A percentile compares a stretch with the other conserved stretches of the same genome.
These are phyloP conservation scores for Aepyceros melampus DNA, from an alignment of 2,113 vertebrate species.

Conservation along the genomic window DNA sequence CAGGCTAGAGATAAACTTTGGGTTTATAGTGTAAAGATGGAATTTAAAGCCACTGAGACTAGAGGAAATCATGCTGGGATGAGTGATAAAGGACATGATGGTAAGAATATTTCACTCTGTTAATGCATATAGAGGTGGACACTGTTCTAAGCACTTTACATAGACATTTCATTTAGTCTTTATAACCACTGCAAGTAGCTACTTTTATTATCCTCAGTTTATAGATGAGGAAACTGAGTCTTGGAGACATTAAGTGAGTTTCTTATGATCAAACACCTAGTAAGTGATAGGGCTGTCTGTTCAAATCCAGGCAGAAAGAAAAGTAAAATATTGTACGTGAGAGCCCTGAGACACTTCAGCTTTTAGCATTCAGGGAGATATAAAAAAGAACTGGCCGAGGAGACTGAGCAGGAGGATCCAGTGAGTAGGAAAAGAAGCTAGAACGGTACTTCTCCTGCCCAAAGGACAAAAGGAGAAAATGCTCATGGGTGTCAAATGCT, in stretches of 20 bases:
- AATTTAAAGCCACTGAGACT: neutral
- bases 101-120: neutral
- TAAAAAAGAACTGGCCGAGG: neutral
- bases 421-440: neutral
- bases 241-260: neutral
- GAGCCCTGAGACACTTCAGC: neutral
- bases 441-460: neutral
- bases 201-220: neutral
- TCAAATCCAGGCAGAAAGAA: neutral
- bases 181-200: neutral
- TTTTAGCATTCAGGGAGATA: neutral
- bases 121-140: neutral
- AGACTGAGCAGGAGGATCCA: neutral
- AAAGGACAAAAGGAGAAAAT: slow-evolving; percentile 11
- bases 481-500: neutral
- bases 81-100: neutral
- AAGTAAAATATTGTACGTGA: neutral
- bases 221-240: neutral
- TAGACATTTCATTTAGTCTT: neutral
- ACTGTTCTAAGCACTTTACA: neutral
- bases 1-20: neutral
- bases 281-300: neutral
- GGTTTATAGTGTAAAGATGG: neutral
- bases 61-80: neutral
- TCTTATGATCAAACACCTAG: neutral